A percentile compares a stretch with the other conserved stretches of the same genome.
These are phyloP conservation scores for Arbacia lixula DNA, from an alignment of 53 echinoderm and acorn worm species.

Conservation along the genomic window DNA sequence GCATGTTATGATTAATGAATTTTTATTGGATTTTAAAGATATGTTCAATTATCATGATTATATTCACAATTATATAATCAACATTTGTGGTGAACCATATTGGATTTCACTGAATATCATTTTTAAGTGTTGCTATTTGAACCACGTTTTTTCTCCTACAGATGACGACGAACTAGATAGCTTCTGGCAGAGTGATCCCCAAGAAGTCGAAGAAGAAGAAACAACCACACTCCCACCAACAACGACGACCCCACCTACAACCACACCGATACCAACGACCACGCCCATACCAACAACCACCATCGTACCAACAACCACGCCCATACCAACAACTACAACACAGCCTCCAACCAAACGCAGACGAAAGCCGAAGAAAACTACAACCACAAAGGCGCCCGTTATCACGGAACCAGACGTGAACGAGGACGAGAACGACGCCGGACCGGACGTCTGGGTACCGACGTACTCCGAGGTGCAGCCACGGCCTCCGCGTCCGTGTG, in stretches of 20 bases:
- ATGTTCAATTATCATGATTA: too few relatives aligned
- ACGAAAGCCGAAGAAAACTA: too few relatives aligned
- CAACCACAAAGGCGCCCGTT: too few relatives aligned
- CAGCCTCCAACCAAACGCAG: too few relatives aligned
- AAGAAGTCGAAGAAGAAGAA: constrained; percentile 6
- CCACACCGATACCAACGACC: neutral
- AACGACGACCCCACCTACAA: constrained; percentile 10
- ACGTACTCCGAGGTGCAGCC: constrained; percentile 1
- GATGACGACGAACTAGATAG: constrained; percentile 11
- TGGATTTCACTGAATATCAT: too few relatives aligned
- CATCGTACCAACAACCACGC: neutral
- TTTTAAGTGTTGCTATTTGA: too few relatives aligned
- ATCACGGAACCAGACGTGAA: too few relatives aligned
- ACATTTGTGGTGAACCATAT: too few relatives aligned
- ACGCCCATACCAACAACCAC: neutral
- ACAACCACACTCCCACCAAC: neutral
- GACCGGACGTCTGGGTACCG: constrained; percentile 4
- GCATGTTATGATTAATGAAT: too few relatives aligned
- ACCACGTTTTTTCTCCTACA: neutral
- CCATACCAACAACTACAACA: neutral
- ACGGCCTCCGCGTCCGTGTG: constrained; percentile 34
- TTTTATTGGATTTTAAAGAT: too few relatives aligned
- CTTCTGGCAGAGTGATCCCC: constrained; percentile 10
- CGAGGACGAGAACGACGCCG: too few relatives aligned
- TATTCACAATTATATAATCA: too few relatives aligned